Base-by-base conservation (phyloP, 2,113 vertebrate genomes). In the Pachypanchax playfairii region DNA sequence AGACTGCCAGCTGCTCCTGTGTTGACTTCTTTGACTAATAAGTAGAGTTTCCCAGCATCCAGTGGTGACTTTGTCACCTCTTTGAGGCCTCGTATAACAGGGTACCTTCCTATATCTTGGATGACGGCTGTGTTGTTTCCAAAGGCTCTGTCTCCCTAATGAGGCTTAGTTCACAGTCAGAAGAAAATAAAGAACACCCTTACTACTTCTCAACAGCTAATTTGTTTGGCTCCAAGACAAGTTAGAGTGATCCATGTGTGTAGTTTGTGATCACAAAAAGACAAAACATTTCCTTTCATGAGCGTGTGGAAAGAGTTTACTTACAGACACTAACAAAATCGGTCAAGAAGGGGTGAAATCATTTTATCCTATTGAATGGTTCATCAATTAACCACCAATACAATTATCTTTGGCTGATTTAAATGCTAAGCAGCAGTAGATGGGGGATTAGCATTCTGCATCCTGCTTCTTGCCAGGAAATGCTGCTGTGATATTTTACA, bases 311-410 rank as follows among this genome's bases (percentile, higher is more conserved):
- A 26, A 65, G 73, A 65, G 65, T 84, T 70, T 70, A 48, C 46
- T 72, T 65, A 70, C 77, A 86, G 31, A 17, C 0, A 77, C 29
- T 57, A 69, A 59, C 74, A 47, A 61, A 77, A 78, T 64, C 49
- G 2, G 75, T 73, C 75, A 86, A 76, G 85, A 79, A 89, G 83
- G 85, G 85, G 76, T 33, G 67, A 84, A 75, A 74, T 77, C 35
- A 79, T 84, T 49, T 65, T 78, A 70, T 79, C 75, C 85, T 69
- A 88, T 87, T 88, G 88, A 89, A 75, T 75, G 55, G 43, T 82
- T 79, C 61, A 83, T 75, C 84, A 84, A 81, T 80, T 83, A 83
- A 72, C 56, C 81, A 77, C 74, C 6, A 46, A 74, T 75, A 73
- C 58, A 74, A 89, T 87, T 82, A 86, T 83, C 80, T 73, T 73